These are phyloP conservation scores for Trididemnum nubilum DNA, from an alignment of 23 tunicate genomes.

Conservation along the genomic window DNA sequence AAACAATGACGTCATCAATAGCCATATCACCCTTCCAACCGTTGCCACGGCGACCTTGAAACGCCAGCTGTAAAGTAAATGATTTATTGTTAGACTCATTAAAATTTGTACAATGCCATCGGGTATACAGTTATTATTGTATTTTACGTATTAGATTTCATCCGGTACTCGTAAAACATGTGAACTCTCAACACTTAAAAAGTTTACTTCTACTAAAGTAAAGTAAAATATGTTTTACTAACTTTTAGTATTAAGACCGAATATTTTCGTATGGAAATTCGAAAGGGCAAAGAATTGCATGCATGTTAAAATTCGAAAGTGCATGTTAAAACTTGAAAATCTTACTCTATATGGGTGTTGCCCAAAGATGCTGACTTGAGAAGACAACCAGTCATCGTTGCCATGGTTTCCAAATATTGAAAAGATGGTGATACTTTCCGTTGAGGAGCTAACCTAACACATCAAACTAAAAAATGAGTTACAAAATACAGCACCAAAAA, in stretches of 20 bases:
- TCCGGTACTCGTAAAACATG: not conserved
- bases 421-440: slow-evolving; percentile 27
- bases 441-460: not conserved
- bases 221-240: no score
- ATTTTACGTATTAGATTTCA: not conserved
- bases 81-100: no score
- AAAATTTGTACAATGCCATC: no score
- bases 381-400: slow-evolving; percentile 43
- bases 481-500: no score
- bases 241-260: no score
- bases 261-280: no score
- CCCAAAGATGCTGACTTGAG: slow-evolving; percentile 37
- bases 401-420: slow-evolving; percentile 51
- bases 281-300: no score
- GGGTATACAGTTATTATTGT: not conserved
- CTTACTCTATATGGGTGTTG: slow-evolving; percentile 35
- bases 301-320: no score
- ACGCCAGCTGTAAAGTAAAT: slow-evolving; percentile 44
- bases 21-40: slow-evolving; percentile 90
- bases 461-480: no score
- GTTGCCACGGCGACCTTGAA: slow-evolving; percentile 76
- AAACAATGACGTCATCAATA: slow-evolving; percentile 72
- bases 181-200: not conserved
- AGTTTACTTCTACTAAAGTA: not conserved
- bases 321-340: no score